Evolutionary conservation across 1,140 invertebrate species (phyloP).

Genomic region (Anastatus disparis): DNA sequence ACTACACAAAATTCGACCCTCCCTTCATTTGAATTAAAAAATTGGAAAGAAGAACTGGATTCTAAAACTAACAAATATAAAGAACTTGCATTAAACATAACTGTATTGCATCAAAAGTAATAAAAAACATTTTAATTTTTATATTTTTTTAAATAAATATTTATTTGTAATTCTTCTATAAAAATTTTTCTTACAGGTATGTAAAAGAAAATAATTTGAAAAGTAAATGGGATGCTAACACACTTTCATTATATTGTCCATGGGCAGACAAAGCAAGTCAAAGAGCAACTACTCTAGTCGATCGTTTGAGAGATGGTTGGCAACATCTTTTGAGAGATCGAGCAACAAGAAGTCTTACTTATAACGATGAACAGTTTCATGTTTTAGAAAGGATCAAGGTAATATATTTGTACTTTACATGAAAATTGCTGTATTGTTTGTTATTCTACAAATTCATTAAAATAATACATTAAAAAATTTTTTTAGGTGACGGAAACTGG

Average conservation of each 20-base stretch:
- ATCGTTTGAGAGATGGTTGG: constrained; percentile 88
- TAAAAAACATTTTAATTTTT: background rate
- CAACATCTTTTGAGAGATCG: constrained; percentile 89
- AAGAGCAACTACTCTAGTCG: constrained; percentile 79
- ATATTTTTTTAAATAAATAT: background rate
- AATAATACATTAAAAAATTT: constrained; percentile 19
- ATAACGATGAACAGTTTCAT: constrained; percentile 95
- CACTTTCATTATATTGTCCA: constrained; percentile 75
- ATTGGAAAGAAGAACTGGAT: constrained; percentile 62
- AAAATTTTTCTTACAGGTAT: constrained; percentile 54
- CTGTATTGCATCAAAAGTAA: constrained; percentile 70
- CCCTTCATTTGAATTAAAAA: constrained; percentile 49
- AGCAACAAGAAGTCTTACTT: constrained; percentile 84
- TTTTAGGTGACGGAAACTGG: constrained; percentile 73
- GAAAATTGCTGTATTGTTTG: background rate
- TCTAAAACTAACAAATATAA: constrained; percentile 59
- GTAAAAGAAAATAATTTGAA: constrained; percentile 70
- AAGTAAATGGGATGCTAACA: constrained; percentile 80
- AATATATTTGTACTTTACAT: constrained; percentile 2
- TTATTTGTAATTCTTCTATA: background rate
- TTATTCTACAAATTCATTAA: too few species aligned
- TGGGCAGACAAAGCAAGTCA: constrained; percentile 74
- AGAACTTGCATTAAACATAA: constrained; percentile 66
- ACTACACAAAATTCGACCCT: background rate
- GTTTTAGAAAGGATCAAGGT: constrained; percentile 84